phyloP scores from a whole-genome alignment of 2,888 invertebrate species.

The Drosophila quinaria region DNA sequence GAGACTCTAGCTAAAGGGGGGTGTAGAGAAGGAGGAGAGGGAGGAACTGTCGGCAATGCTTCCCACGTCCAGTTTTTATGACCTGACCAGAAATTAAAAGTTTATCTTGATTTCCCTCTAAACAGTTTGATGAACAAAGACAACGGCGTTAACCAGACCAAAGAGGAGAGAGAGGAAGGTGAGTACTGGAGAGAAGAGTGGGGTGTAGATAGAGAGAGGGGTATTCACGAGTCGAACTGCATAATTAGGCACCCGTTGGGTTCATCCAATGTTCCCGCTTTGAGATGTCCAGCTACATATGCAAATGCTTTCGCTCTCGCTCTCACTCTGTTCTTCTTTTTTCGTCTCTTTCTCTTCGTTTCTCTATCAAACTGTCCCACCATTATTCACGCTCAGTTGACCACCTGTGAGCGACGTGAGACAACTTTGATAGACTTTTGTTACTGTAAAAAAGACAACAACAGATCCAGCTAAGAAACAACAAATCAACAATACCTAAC shows the following conservation, averaged over 20 bases:
- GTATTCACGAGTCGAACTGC: conserved; percentile 51
- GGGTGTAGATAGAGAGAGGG: conserved; percentile 3
- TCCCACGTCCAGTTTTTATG: conserved; percentile 73
- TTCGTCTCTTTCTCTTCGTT: neutral
- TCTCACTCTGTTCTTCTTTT: neutral
- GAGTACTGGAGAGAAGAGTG: neutral
- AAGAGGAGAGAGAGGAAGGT: conserved; percentile 4
- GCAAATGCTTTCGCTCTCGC: conserved; percentile 42
- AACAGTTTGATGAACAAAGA: conserved; percentile 78
- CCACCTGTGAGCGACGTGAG: conserved; percentile 79
- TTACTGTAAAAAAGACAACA: conserved; percentile 47
- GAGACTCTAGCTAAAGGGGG: too few relatives aligned
- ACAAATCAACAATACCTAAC: neutral
- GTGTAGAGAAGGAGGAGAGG: neutral
- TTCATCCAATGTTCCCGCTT: conserved; percentile 20
- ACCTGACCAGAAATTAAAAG: conserved; percentile 79
- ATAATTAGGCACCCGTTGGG: conserved; percentile 77
- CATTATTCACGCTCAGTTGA: conserved; percentile 84
- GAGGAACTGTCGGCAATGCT: conserved; percentile 46
- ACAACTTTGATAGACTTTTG: conserved; percentile 60
- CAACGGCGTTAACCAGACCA: conserved; percentile 60
- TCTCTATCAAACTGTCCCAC: conserved; percentile 11
- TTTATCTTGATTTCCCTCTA: conserved; percentile 79
- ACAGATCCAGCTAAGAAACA: neutral
- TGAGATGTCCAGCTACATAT: conserved; percentile 47